These are phyloP conservation scores for Euglossa dilemma DNA, from an alignment of 1,140 invertebrate genomes.

Conservation along the genomic window DNA sequence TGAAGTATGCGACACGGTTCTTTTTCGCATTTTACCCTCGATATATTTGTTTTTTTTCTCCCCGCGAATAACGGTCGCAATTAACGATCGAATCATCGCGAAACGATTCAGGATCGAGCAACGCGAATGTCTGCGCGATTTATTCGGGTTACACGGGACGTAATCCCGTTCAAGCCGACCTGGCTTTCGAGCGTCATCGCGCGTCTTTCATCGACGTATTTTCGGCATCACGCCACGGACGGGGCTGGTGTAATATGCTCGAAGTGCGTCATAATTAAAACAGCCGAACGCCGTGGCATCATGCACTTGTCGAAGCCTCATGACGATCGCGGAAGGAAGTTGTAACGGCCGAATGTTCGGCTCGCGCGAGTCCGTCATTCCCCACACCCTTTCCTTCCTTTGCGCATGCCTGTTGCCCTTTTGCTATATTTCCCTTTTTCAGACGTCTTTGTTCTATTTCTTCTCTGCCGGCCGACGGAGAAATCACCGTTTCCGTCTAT, in stretches of 20 bases:
- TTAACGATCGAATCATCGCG: not conserved
- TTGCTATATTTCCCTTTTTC: not conserved
- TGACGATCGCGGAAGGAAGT: constrained; percentile 37
- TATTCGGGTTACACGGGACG: constrained; percentile 25
- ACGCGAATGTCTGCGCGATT: constrained; percentile 7
- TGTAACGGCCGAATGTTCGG: not conserved
- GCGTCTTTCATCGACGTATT: constrained; percentile 54
- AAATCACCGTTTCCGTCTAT: too few species aligned
- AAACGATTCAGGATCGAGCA: not conserved
- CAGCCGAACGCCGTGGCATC: constrained; percentile 17
- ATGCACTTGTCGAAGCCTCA: constrained; percentile 33
- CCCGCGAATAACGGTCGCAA: not conserved
- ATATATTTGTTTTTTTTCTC: not conserved
- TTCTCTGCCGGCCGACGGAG: not conserved
- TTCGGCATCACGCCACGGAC: constrained; percentile 48
- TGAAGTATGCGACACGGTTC: not conserved
- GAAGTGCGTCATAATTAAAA: constrained; percentile 63
- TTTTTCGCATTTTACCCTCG: too few species aligned
- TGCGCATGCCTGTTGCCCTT: not conserved
- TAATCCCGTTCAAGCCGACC: constrained; percentile 6
- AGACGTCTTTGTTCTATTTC: not conserved
- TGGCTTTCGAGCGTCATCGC: constrained; percentile 51
- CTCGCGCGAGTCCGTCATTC: not conserved
- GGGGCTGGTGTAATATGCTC: constrained; percentile 42
- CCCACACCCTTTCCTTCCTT: not conserved